Evolutionary conservation across 2,797 vertebrate genomes (phyloP), one percentile per base, ranked within the genome.

Genomic region (Capromys pilorides): DNA sequence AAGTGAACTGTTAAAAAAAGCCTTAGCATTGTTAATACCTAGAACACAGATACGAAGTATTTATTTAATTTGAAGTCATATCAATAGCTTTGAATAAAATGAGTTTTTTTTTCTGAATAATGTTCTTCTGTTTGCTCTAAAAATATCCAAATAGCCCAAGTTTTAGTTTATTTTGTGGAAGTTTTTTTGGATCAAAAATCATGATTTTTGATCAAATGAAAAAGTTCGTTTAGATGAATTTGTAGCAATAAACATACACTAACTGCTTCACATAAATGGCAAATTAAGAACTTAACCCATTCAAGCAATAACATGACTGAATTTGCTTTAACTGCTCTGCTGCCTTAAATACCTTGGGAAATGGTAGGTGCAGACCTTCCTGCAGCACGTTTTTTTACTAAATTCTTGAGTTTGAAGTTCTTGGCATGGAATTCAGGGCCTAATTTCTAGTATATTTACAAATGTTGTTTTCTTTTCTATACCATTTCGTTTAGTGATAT

Each of bases 131-230:
- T 69, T 78, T 92, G 82, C 54, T 16, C 54, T 94, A 59, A 91
- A 84, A 93, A 69, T 94, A 79, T 41, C 85, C 81, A 88, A 1
- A 54, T 59, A 57, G 36, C 22, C 10, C 33, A 57, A 21, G 73
- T 91, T 57, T 57, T 94, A 81, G 45, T 61, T 90, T 90, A 77
- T 77, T 89, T 93, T 91, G 67, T 91, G 28, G 45, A 26, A 61
- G 22, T 61, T 61, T 61, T 21, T 57, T 57, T 57, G 5, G 5
- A 57, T 57, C 54, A 57, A 19, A 57, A 57, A 18, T 57, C 54
- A 57, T 57, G 51, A 54, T 57, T 57, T 24, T 91, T 41, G 51
- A 81, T 86, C 49, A 85, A 81, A 89, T 67, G 22, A 81, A 62
- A 57, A 67, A 33, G 2, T 88, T 89, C 78, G 31, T 90, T 26